phyloP scores from a whole-genome alignment of 2,888 invertebrate genomes.

The Epirrhoe alternata region DNA sequence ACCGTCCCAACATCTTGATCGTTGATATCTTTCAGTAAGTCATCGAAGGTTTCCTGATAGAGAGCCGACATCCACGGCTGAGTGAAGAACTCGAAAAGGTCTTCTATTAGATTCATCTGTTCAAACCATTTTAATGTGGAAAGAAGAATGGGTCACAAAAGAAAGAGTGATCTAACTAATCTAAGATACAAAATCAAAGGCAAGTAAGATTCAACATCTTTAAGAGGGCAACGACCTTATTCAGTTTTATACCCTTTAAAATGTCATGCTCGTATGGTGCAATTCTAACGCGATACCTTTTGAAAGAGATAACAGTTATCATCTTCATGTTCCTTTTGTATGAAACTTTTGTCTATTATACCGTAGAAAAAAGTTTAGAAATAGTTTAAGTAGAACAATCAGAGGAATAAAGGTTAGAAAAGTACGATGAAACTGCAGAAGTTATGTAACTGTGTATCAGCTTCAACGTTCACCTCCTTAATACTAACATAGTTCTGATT shows the following conservation, averaged over 20 bases:
- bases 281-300: background rate
- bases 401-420: too few relatives aligned
- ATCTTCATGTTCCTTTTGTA: too few relatives aligned
- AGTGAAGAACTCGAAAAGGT: slow-evolving; percentile 88
- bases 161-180: too few relatives aligned
- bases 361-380: too few relatives aligned
- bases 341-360: too few relatives aligned
- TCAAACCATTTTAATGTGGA: background rate
- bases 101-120: slow-evolving; percentile 85
- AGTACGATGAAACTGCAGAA: too few relatives aligned
- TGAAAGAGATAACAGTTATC: too few relatives aligned
- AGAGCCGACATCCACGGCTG: slow-evolving; percentile 88
- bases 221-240: background rate
- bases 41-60: slow-evolving; percentile 86
- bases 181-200: too few relatives aligned
- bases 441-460: too few relatives aligned
- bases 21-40: slow-evolving; percentile 68
- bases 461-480: too few relatives aligned
- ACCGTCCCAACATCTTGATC: slow-evolving; percentile 68
- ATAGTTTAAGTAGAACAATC: too few relatives aligned
- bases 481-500: too few relatives aligned
- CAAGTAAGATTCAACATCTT: background rate
- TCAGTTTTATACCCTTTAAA: background rate
- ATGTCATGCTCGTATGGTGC: background rate
- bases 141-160: background rate